Conservation (phyloP, 37 sponge, comb jelly and placozoan genomes). For the Bolinopsis microptera region DNA sequence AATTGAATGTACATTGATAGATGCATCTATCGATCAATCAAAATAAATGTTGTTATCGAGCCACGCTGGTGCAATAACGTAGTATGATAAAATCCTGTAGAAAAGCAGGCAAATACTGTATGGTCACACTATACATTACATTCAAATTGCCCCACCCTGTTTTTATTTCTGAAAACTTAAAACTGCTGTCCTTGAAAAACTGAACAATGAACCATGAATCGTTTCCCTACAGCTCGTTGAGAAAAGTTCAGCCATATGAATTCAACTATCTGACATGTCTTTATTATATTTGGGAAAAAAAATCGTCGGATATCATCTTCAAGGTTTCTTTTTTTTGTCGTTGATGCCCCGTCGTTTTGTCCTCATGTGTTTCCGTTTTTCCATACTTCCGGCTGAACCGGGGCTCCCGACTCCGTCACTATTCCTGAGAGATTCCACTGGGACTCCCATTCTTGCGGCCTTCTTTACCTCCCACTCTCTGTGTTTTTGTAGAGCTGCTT, state of each 20-base stretch:
- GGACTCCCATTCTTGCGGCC: conserved; percentile 14
- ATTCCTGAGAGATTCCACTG: conserved; percentile 1
- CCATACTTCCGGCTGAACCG: not conserved
- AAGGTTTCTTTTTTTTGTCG: not conserved
- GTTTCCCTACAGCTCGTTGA: too few relatives aligned
- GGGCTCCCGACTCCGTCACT: not conserved
- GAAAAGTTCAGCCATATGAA: not conserved
- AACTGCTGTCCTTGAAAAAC: too few relatives aligned
- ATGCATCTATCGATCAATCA: too few relatives aligned
- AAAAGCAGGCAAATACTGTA: too few relatives aligned
- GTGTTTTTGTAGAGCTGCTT: conserved; percentile 36
- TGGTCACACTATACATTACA: too few relatives aligned
- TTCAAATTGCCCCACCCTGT: too few relatives aligned
- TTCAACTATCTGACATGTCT: not conserved
- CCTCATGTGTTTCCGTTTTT: not conserved
- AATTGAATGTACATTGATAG: too few relatives aligned
- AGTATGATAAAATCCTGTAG: too few relatives aligned
- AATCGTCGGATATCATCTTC: not conserved
- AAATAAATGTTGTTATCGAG: too few relatives aligned
- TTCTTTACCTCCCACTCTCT: conserved; percentile 39
- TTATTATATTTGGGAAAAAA: not conserved
- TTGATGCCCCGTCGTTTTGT: not conserved
- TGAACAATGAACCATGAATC: too few relatives aligned
- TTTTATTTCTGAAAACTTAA: too few relatives aligned
- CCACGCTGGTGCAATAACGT: too few relatives aligned